Evolutionary conservation across 2,113 vertebrate genomes (phyloP).

Genomic region (Ailurus styani): DNA sequence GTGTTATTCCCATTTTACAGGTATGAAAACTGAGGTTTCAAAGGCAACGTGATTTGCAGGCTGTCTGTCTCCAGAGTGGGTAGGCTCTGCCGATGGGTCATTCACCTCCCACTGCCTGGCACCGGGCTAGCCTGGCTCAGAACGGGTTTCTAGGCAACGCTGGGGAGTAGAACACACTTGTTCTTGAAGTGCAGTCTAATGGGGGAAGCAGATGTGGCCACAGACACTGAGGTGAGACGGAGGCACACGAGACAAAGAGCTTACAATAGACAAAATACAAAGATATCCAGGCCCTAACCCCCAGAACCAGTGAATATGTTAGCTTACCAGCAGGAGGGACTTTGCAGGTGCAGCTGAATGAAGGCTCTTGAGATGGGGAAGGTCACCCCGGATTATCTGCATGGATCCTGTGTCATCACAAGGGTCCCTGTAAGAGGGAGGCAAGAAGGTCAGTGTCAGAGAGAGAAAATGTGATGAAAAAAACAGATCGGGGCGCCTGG

Average conservation of each 20-base stretch:
- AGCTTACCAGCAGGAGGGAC: background rate
- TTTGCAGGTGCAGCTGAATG: background rate
- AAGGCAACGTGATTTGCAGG: background rate
- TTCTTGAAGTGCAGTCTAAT: background rate
- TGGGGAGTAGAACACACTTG: background rate
- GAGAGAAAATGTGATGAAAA: accelerated
- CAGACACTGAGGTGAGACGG: background rate
- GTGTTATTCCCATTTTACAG: background rate
- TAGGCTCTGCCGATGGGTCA: background rate
- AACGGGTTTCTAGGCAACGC: background rate
- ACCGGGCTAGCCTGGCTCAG: background rate
- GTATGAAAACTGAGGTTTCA: background rate
- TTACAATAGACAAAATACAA: background rate
- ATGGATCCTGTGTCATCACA: background rate
- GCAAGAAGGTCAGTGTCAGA: background rate
- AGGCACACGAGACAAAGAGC: background rate
- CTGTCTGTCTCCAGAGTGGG: background rate
- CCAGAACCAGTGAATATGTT: background rate
- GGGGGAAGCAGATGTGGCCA: background rate
- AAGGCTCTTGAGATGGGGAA: background rate
- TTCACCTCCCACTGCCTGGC: background rate
- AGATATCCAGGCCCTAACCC: background rate
- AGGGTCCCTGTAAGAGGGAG: background rate
- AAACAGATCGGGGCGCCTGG: background rate
- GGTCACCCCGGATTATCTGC: background rate